A percentile compares a stretch with the other conserved stretches of the same genome.
Conservation (phyloP, 2,888 invertebrate genomes). For the Oscheius myriophilus region DNA sequence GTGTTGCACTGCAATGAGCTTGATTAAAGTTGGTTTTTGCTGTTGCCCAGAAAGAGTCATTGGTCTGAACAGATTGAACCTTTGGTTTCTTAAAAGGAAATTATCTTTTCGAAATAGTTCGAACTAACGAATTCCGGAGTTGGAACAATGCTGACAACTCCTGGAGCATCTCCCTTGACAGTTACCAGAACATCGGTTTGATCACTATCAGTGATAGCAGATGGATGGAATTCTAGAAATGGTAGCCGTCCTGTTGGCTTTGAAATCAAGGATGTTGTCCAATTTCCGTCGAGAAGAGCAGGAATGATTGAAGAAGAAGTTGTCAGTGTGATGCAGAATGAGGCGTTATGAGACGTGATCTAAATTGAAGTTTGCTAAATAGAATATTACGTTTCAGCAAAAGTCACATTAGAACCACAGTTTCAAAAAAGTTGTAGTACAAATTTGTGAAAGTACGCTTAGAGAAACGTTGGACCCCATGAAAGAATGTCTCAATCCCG, state of each 20-base stretch:
- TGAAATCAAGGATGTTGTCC: slow-evolving; percentile 8
- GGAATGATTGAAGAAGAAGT: background rate
- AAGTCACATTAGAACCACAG: no score
- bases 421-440: no score
- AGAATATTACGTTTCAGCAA: no score
- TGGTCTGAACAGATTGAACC: slow-evolving; percentile 20
- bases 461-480: no score
- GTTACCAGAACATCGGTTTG: slow-evolving; percentile 19
- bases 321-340: slow-evolving; percentile 16
- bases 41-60: slow-evolving; percentile 41
- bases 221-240: slow-evolving; percentile 19
- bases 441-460: no score
- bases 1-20: slow-evolving; percentile 3
- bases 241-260: slow-evolving; percentile 24
- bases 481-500: no score
- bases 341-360: slow-evolving; percentile 25
- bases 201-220: background rate
- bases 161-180: slow-evolving; percentile 19
- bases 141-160: slow-evolving; percentile 11
- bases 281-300: slow-evolving; percentile 2
- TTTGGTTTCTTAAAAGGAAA: slow-evolving; percentile 14
- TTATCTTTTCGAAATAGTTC: background rate
- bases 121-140: slow-evolving; percentile 2
- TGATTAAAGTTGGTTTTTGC: slow-evolving; percentile 13
- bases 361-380: background rate